These are phyloP conservation scores for Cossypha heuglini DNA, from an alignment of 2,797 vertebrate species.

Conservation along the genomic window DNA sequence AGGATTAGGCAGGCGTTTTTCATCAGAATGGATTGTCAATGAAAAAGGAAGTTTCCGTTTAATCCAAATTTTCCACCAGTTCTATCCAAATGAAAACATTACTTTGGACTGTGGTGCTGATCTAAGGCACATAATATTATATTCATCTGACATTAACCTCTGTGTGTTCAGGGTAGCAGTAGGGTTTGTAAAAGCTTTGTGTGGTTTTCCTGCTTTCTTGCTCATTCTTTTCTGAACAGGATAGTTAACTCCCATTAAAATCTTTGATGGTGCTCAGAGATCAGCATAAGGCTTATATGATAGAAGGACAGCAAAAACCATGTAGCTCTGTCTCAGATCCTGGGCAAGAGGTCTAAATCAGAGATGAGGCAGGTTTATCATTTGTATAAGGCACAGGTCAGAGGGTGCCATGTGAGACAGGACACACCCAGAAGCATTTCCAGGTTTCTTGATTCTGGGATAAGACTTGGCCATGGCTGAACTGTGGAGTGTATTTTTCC, in stretches of 20 bases:
- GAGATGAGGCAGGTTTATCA: background rate
- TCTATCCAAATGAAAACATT: constrained; percentile 45
- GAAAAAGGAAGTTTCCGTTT: constrained; percentile 51
- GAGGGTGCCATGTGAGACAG: background rate
- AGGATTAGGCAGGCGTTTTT: constrained; percentile 5
- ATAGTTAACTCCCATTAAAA: background rate
- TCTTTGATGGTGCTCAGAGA: background rate
- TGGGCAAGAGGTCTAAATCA: background rate
- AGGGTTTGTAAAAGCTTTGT: background rate
- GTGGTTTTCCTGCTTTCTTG: background rate
- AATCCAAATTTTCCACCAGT: constrained; percentile 50
- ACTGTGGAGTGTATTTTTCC: background rate
- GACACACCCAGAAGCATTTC: background rate
- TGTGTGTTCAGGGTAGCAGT: background rate
- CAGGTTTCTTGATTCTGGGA: background rate
- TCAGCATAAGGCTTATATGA: background rate
- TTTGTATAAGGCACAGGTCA: background rate
- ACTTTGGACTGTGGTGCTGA: background rate
- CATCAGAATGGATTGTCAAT: constrained; percentile 30
- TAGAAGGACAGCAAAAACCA: background rate
- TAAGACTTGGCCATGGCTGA: background rate
- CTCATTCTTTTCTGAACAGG: background rate
- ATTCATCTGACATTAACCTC: background rate
- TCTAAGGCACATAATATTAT: background rate
- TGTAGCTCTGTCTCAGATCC: background rate